Evolutionary conservation across 1,140 invertebrate genomes (phyloP), one percentile per base, ranked within the genome.

Genomic region (Orchesella cincta): DNA sequence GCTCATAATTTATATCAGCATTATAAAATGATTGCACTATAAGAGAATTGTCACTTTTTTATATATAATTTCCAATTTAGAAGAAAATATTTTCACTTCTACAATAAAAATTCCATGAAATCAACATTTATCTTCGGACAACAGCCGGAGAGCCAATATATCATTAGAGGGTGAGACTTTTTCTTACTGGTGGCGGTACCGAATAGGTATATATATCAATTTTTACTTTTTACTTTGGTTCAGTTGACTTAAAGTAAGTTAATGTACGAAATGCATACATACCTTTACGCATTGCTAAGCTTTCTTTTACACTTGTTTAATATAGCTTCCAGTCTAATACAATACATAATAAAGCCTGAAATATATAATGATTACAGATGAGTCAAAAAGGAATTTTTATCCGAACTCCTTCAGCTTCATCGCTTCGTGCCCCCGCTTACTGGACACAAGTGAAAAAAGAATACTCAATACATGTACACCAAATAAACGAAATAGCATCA

Each of bases 71-170:
- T 67, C 31, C 62, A 67, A 31, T 67, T 67, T 67, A 33, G 62
- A 67, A 29, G 62, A 67, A 67, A 67, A 67, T 67, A 67, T 67
- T 67, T 67, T 67, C 62, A 67, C 62, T 67, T 67, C 26, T 23
- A 12, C 62, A 67, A 67, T 67, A 67, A 67, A 67, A 67, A 67
- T 67, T 67, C 62, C 62, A 67, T 67, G 62, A 67, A 67, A 67
- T 67, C 62, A 67, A 67, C 62, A 67, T 67, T 67, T 67, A 67
- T 67, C 62, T 67, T 67, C 12, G 26, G 62, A 29, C 31, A 67
- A 33, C 62, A 67, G 62, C 62, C 62, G 62, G 62, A 67, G 62
- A 31, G 26, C 62, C 12, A 67, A 67, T 67, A 67, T 67, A 67
- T 67, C 62, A 67, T 67, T 2, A n/a, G n/a, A n/a, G n/a, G n/a